phyloP scores from a whole-genome alignment of 2,113 vertebrate genomes.

The Aldabrachelys gigantea region DNA sequence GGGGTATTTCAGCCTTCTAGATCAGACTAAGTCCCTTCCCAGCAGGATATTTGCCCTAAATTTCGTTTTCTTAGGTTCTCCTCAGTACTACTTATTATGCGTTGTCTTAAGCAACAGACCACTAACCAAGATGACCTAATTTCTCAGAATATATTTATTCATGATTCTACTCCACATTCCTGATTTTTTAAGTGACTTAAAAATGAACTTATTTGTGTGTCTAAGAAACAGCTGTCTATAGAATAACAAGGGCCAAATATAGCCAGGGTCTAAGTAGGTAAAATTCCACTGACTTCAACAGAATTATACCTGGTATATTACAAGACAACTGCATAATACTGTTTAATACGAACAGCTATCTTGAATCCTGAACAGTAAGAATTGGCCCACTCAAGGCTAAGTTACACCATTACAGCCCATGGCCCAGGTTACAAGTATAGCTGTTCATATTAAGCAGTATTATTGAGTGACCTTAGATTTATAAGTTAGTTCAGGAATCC shows the following conservation, averaged over 20 bases:
- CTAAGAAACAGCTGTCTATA: too few relatives aligned
- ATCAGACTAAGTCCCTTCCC: too few relatives aligned
- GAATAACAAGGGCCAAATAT: not conserved
- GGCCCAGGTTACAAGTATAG: not conserved
- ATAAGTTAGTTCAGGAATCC: not conserved
- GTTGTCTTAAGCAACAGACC: constrained; percentile 27
- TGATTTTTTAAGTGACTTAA: not conserved
- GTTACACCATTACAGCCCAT: not conserved
- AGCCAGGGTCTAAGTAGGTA: not conserved
- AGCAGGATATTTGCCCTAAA: not conserved
- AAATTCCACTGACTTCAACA: not conserved
- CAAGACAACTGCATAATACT: not conserved
- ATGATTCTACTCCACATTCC: not conserved
- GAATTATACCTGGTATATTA: not conserved
- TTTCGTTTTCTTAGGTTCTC: not conserved
- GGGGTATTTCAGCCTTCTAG: too few relatives aligned
- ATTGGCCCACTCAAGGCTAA: not conserved
- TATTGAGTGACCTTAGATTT: not conserved
- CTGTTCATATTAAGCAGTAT: not conserved
- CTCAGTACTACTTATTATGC: not conserved
- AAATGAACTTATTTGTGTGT: not conserved
- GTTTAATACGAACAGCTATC: not conserved
- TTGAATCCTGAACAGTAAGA: not conserved
- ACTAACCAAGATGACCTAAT: constrained; percentile 2
- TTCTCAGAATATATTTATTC: not conserved